Percentiles rank a stretch among this genome's conserved stretches.
phyloP scores from a whole-genome alignment of 2,888 invertebrate genomes.

The Agrotis exclamationis region DNA sequence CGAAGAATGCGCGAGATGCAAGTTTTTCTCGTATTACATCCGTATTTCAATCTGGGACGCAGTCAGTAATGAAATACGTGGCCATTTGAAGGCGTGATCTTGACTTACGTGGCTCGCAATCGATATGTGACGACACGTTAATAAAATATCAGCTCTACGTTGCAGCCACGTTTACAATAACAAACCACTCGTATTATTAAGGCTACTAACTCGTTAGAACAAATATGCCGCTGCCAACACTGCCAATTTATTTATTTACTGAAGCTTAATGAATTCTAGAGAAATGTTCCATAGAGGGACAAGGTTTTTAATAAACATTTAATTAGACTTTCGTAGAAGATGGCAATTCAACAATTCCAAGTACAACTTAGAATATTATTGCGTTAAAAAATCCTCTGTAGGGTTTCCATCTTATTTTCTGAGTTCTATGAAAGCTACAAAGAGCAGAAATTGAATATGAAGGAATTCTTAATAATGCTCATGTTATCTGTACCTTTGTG shows the following conservation, averaged over 20 bases:
- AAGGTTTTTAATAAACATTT: neutral
- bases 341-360: neutral
- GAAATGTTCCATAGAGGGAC: neutral
- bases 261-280: neutral
- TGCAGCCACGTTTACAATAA: neutral
- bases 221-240: neutral
- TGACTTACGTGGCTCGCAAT: constrained; percentile 8
- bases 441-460: neutral
- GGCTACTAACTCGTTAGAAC: neutral
- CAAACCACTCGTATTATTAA: neutral
- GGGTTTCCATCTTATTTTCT: constrained; percentile 2
- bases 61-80: constrained; percentile 13
- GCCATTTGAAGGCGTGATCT: constrained; percentile 5
- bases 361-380: neutral
- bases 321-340: neutral
- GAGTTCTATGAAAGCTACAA: neutral
- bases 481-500: neutral
- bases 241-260: constrained; percentile 1
- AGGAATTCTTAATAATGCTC: constrained; percentile 2
- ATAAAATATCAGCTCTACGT: constrained; percentile 23
- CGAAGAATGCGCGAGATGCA: neutral
- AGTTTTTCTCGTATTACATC: constrained; percentile 2
- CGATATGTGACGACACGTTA: constrained; percentile 2
- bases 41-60: constrained; percentile 12
- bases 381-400: neutral